Evolutionary conservation across 2,113 vertebrate species (phyloP).

Genomic region (Pelusios castaneus): DNA sequence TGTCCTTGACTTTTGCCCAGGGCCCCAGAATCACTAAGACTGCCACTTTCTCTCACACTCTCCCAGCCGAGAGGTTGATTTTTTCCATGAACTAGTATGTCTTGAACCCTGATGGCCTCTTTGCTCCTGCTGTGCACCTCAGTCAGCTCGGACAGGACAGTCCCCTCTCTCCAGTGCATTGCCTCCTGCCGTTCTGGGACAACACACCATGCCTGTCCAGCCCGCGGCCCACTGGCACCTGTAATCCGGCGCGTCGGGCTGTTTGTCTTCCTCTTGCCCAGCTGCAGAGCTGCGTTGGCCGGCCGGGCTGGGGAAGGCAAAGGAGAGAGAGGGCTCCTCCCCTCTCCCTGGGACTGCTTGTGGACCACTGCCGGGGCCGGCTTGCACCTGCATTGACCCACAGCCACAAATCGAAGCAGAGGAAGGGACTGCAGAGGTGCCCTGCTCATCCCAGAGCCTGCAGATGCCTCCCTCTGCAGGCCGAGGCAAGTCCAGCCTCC

Average conservation of each 20-base stretch:
- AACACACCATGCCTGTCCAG: background rate
- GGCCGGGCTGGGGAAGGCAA: background rate
- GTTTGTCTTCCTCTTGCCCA: background rate
- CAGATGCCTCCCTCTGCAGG: constrained; percentile 28
- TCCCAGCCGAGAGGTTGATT: background rate
- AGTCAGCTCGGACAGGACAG: too few relatives aligned
- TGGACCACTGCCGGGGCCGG: background rate
- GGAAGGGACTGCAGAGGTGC: background rate
- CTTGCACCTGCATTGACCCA: background rate
- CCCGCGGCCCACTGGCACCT: background rate
- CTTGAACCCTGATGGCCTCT: background rate
- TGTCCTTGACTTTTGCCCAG: background rate
- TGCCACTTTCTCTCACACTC: background rate
- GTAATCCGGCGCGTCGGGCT: background rate
- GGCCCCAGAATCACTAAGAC: background rate
- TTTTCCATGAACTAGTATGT: background rate
- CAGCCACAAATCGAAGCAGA: background rate
- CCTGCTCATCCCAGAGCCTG: background rate
- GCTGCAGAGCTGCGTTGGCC: background rate
- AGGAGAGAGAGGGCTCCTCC: too few relatives aligned
- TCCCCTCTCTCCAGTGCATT: background rate
- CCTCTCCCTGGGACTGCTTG: too few relatives aligned
- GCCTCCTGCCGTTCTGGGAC: background rate
- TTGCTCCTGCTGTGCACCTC: background rate
- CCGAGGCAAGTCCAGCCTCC: background rate